Percentiles rank a stretch among this genome's conserved stretches.
phyloP scores from a whole-genome alignment of 2,797 vertebrate genomes.

The Cirrhinus mrigala region DNA sequence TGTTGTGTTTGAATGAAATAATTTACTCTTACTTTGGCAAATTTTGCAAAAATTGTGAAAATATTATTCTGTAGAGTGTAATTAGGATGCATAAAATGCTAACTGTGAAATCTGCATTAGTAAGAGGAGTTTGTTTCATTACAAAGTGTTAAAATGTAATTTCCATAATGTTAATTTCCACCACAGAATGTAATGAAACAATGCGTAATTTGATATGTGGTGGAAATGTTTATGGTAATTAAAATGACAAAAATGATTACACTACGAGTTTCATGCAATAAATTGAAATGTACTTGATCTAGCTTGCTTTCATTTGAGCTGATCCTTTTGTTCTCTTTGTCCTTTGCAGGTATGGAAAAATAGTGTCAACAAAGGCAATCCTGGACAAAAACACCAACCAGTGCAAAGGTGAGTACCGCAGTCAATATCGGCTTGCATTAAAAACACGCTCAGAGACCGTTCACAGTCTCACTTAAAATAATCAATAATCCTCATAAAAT shows the following conservation, averaged over 20 bases:
- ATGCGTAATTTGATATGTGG: not conserved
- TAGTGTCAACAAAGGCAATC: conserved; percentile 98
- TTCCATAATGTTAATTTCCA: not conserved
- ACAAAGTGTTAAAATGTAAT: not conserved
- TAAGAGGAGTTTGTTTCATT: not conserved
- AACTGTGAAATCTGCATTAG: not conserved
- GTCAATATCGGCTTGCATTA: conserved; percentile 32
- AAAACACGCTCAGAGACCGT: conserved; percentile 4
- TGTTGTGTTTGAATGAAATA: not conserved
- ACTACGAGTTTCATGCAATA: not conserved
- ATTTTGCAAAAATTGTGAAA: not conserved
- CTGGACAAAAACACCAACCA: conserved; percentile 99
- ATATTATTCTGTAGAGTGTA: not conserved
- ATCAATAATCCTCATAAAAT: conserved; percentile 21
- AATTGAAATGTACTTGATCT: not conserved
- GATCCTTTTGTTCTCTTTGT: conserved; percentile 48
- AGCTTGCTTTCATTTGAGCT: conserved; percentile 29
- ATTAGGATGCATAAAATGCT: not conserved
- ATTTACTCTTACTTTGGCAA: not conserved
- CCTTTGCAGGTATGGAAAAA: conserved; percentile 93
- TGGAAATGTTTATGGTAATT: not conserved
- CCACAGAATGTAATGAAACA: not conserved
- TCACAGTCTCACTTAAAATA: conserved; percentile 9
- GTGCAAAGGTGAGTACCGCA: conserved; percentile 91
- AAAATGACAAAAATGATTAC: not conserved